Percentiles rank a stretch among this genome's conserved stretches.
phyloP scores from a whole-genome alignment of 1,140 invertebrate genomes.

The Hyles vespertilio region DNA sequence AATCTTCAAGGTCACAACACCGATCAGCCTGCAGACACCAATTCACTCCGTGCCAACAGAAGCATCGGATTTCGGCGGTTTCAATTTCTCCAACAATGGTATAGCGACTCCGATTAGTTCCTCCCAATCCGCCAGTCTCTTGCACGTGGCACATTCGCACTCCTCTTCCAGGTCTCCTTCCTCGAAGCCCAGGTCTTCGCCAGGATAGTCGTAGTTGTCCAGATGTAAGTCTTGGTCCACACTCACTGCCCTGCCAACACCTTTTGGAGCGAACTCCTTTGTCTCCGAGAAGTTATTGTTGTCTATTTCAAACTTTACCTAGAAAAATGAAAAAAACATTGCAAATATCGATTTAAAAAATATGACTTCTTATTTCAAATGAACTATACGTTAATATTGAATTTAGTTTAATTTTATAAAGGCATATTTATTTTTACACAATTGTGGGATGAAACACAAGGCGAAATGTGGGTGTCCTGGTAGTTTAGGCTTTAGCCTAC shows the following conservation, averaged over 20 bases:
- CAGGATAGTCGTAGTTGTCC: conserved; percentile 34
- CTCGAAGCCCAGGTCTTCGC: conserved; percentile 55
- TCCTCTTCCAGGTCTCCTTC: conserved; percentile 46
- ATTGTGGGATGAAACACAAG: too few species aligned
- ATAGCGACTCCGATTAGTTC: conserved; percentile 53
- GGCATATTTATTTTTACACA: too few species aligned
- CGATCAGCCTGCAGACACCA: background rate
- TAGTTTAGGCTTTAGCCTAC: too few species aligned
- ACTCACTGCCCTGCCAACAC: conserved; percentile 27
- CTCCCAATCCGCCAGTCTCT: conserved; percentile 49
- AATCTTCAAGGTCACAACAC: background rate
- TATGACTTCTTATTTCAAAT: too few species aligned
- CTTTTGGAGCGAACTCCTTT: conserved; percentile 4
- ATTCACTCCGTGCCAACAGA: conserved; percentile 55
- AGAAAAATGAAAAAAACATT: conserved; percentile 4
- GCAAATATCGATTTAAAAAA: too few species aligned
- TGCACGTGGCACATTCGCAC: conserved; percentile 49
- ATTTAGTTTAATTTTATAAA: too few species aligned
- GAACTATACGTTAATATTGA: too few species aligned
- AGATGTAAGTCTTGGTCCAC: conserved; percentile 33
- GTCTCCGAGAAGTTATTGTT: conserved; percentile 32
- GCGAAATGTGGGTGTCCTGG: too few species aligned
- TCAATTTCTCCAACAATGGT: conserved; percentile 50
- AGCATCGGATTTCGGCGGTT: conserved; percentile 44
- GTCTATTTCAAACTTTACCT: conserved; percentile 51